Conservation (phyloP, 2,888 invertebrate species). For the Encarsia formosa region DNA sequence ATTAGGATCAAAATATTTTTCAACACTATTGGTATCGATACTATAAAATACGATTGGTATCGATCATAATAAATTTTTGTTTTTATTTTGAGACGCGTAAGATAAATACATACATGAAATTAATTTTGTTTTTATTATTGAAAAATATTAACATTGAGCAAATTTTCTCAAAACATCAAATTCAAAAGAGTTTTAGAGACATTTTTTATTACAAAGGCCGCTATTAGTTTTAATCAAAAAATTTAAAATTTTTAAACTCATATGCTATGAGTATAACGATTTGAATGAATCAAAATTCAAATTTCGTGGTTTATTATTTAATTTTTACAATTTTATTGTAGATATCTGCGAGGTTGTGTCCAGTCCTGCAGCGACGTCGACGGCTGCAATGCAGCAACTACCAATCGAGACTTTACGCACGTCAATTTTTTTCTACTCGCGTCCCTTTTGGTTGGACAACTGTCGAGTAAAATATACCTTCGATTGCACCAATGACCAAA, state of each 20-base stretch:
- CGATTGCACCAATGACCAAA: not conserved
- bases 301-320: conserved; percentile 9
- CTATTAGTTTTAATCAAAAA: not conserved
- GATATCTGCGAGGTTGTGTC: conserved; percentile 88
- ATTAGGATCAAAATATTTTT: too few species aligned
- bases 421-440: not conserved
- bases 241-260: not conserved
- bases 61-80: too few species aligned
- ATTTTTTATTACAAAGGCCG: too few species aligned
- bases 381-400: conserved; percentile 69
- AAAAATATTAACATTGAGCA: too few species aligned
- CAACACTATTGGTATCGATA: too few species aligned
- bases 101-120: too few species aligned
- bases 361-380: conserved; percentile 91
- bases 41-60: too few species aligned
- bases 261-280: too few species aligned
- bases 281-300: too few species aligned
- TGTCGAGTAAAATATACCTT: not conserved
- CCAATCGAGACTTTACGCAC: not conserved
- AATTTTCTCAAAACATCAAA: not conserved
- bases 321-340: conserved; percentile 44
- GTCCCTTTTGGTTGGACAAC: not conserved
- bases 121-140: too few species aligned
- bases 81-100: too few species aligned
- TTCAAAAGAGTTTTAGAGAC: not conserved